Base-by-base conservation (phyloP, 2,888 invertebrate genomes). In the Ochropleura plecta region DNA sequence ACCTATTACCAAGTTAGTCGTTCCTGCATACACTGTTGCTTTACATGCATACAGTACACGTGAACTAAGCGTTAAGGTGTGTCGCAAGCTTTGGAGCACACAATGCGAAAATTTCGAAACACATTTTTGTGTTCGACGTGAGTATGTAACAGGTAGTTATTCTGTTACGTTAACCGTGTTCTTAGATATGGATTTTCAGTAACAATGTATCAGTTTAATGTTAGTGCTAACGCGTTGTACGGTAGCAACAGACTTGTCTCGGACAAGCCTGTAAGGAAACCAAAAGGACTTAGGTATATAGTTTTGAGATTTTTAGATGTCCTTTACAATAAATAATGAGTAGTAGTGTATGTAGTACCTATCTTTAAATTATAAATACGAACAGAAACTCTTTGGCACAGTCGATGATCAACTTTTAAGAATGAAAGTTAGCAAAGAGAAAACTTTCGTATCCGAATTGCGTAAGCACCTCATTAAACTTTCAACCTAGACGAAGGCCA, bases 61-160 rank as follows among this genome's bases (percentile, higher is more conserved):
- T 73, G 62, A 72, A 72, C 73, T 75, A 64, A 83, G 78, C 79
- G 77, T 72, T 78, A 63, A 74, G 72, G 66, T 77, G 70, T 86
- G 82, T 87, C 79, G 83, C 74, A 87, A 87, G 78, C 68, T 71
- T 53, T 16, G 18, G 62, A 79, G 75, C 84, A 64, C 66, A 78
- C 79, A 83, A 81, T 83, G 77, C 76, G 77, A 82, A 81, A 78
- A 79, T 83, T 77, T 79, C 84, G 83, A 83, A 86, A 86, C 73
- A 70, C 77, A 78, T 78, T 84, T 81, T 79, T 78, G 73, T 83
- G 76, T 82, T 81, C 40, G 48, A 81, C 71, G 77, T 76, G 69
- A 71, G 73, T 75, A 78, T 73, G 62, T 69, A 84, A 79, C 63
- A 79, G 59, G 71, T 67, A 82, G 68, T 69, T 70, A 79, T 73